Base-by-base conservation (phyloP, 2,113 vertebrate genomes). In the Bufo gargarizans region DNA sequence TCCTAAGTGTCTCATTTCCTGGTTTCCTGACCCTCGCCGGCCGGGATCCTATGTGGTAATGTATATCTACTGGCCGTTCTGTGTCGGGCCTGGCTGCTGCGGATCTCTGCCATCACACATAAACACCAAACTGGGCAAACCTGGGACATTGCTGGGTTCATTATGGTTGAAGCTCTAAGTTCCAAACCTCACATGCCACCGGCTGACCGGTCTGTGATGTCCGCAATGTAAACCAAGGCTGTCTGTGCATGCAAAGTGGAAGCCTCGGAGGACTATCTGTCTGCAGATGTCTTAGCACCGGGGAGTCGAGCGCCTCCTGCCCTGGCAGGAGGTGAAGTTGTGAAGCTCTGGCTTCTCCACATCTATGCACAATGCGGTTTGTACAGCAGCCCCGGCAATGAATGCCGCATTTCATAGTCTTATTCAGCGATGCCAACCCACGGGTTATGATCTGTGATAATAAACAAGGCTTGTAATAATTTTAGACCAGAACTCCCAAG, bases 401-500 rank as follows among this genome's bases (percentile, higher is more conserved):
- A 86, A 79, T 79, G 77, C 85, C 13, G 59, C 63, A 69, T 50
- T 69, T 50, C 56, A 65, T 53, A 69, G 86, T 87, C 86, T 87
- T 56, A 58, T 67, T 69, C 86, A 87, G 50, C 78, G 11, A 80
- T 80, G 86, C 86, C 86, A 87, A 87, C 86, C 77, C 86, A 71
- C 86, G 59, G 77, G 86, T 87, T 87, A 80, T 80, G 77, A 87
- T 80, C 86, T 87, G 61, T 87, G 63, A 87, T 80, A 81, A 87
- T 87, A 87, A 79, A 78, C 86, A 87, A 80, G 47, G 53, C 17
- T 71, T 87, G 63, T 87, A 87, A 87, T 87, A 63, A 87, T 79
- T 87, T 86, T 87, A 56, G 53, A 87, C 77, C 77, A 45, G 43
- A 87, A 69, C 81, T 55, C 86, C 86, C 77, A 80, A 47, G 59